phyloP scores from a whole-genome alignment of 2,888 invertebrate species.

The Chrysina gloriosa region DNA sequence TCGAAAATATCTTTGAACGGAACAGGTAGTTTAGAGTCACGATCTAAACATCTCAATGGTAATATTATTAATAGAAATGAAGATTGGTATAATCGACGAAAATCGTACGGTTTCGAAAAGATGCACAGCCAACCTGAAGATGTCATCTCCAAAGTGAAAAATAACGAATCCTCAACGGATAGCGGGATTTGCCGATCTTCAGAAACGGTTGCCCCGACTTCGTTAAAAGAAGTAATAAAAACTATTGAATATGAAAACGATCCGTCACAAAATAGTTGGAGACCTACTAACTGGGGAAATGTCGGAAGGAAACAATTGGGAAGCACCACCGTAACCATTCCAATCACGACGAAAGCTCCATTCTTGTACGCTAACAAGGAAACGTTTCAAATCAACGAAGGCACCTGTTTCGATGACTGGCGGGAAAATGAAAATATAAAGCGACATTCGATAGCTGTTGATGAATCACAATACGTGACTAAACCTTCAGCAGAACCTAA shows the following conservation, averaged over 20 bases:
- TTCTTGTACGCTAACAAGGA: conserved; percentile 32
- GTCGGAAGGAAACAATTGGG: conserved; percentile 52
- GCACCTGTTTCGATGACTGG: conserved; percentile 38
- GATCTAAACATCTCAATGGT: conserved; percentile 62
- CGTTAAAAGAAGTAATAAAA: conserved; percentile 55
- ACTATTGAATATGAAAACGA: conserved; percentile 57
- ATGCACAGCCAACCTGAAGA: conserved; percentile 60
- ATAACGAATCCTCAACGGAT: conserved; percentile 80
- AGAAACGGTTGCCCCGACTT: conserved; percentile 69
- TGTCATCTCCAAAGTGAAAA: conserved; percentile 59
- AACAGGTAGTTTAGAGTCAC: conserved; percentile 66
- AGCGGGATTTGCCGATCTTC: conserved; percentile 81
- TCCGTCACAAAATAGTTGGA: conserved; percentile 39
- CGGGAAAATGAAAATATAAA: conserved; percentile 60
- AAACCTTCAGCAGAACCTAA: conserved; percentile 56
- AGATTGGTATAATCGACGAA: conserved; percentile 80
- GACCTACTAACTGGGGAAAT: conserved; percentile 9
- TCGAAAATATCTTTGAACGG: conserved; percentile 59
- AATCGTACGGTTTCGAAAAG: conserved; percentile 81
- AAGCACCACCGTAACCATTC: conserved; percentile 61
- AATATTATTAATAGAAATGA: conserved; percentile 63
- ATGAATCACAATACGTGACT: conserved; percentile 68
- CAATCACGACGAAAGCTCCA: conserved; percentile 56
- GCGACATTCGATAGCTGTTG: conserved; percentile 71
- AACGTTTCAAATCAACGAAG: conserved; percentile 2